Conservation (phyloP, 2,797 vertebrate genomes). For the Arremon brunneinucha region DNA sequence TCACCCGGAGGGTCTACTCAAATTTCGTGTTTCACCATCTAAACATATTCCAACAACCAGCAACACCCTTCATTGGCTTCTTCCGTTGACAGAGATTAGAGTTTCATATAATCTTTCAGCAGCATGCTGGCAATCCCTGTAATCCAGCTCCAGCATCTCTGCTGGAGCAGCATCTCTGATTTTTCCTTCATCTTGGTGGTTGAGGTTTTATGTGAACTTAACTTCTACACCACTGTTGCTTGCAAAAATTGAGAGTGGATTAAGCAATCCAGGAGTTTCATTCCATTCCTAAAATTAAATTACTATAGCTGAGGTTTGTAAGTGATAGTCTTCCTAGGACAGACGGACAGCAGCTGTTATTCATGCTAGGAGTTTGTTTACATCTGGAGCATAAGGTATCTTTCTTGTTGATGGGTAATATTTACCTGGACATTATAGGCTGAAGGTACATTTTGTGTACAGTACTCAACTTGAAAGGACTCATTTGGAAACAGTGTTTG, state of each 20-base stretch:
- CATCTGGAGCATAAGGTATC: rapidly evolving
- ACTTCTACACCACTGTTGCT: not conserved
- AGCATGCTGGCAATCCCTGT: rapidly evolving
- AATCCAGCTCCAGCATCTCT: not conserved
- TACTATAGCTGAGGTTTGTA: not conserved
- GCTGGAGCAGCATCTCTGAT: rapidly evolving
- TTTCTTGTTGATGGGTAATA: not conserved
- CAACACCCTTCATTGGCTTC: not conserved
- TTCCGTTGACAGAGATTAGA: not conserved
- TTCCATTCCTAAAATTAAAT: not conserved
- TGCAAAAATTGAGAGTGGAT: not conserved
- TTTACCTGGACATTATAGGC: not conserved
- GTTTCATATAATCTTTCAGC: not conserved
- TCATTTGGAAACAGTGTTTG: not conserved
- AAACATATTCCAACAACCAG: not conserved
- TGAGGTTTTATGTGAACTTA: not conserved
- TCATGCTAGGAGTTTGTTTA: not conserved
- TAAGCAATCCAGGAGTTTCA: not conserved
- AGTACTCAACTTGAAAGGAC: not conserved
- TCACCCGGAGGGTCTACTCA: not conserved
- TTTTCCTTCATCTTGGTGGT: not conserved
- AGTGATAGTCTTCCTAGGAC: not conserved
- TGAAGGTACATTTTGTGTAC: not conserved
- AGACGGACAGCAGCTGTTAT: not conserved
- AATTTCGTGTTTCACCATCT: not conserved